These are phyloP conservation scores for Drosophila triauraria DNA, from an alignment of 1,140 invertebrate species.

Conservation along the genomic window DNA sequence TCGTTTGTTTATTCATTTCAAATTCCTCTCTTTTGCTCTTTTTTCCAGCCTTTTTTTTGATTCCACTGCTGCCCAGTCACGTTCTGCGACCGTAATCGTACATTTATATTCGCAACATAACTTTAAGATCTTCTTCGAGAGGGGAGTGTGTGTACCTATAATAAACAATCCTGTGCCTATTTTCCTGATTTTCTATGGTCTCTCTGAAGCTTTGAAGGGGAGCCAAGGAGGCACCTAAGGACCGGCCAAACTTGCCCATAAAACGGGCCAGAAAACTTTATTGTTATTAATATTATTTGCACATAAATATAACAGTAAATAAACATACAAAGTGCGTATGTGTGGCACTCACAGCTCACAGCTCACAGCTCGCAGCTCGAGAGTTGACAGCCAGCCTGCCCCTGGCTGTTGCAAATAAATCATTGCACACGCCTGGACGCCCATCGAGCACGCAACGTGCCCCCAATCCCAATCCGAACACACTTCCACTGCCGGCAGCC, in stretches of 20 bases:
- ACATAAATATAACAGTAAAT: constrained; percentile 62
- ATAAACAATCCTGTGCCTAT: constrained; percentile 29
- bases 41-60: constrained; percentile 20
- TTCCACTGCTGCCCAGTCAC: constrained; percentile 18
- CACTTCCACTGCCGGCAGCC: constrained; percentile 6
- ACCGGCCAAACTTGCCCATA: constrained; percentile 50
- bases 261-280: constrained; percentile 58
- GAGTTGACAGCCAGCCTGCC: constrained; percentile 51
- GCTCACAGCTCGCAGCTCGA: constrained; percentile 11
- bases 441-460: constrained; percentile 51
- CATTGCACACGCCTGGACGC: constrained; percentile 65
- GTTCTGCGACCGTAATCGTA: constrained; percentile 39
- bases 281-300: constrained; percentile 66
- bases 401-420: constrained; percentile 57
- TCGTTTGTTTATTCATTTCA: not conserved
- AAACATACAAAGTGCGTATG: constrained; percentile 43
- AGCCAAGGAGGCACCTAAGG: constrained; percentile 15
- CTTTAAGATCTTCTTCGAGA: constrained; percentile 29
- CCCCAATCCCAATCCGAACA: constrained; percentile 12
- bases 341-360: constrained; percentile 13
- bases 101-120: constrained; percentile 51
- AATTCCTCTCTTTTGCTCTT: not conserved
- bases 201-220: not conserved
- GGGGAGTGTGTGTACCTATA: not conserved
- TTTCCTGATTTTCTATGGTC: constrained; percentile 22